Percentiles rank a stretch among this genome's conserved stretches.
Conservation (phyloP, 2,888 invertebrate genomes). For the Nymphalis c-album region DNA sequence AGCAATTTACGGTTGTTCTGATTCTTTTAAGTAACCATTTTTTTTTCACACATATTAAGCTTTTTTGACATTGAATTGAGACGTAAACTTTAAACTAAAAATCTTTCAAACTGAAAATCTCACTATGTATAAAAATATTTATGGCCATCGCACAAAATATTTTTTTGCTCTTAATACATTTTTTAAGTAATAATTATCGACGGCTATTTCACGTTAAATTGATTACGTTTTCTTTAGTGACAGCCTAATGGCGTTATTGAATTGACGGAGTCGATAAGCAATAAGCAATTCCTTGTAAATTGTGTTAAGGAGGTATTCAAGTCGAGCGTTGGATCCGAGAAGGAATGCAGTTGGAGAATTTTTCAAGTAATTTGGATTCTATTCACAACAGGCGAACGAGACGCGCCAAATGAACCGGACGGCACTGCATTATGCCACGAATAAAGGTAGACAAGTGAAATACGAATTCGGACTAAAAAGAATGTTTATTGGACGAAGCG, state of each 20-base stretch:
- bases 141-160: neutral
- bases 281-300: constrained; percentile 49
- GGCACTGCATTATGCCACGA: constrained; percentile 49
- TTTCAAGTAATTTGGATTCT: constrained; percentile 76
- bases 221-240: neutral
- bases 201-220: neutral
- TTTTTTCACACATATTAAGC: neutral
- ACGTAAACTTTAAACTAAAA: neutral
- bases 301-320: constrained; percentile 52
- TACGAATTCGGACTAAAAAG: constrained; percentile 21
- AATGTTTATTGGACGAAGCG: constrained; percentile 10
- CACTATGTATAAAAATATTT: no score
- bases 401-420: constrained; percentile 68
- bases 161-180: neutral
- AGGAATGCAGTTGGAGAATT: constrained; percentile 61
- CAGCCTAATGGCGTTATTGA: constrained; percentile 4
- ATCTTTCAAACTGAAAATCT: no score
- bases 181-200: neutral
- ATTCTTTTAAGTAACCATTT: constrained; percentile 1
- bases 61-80: neutral
- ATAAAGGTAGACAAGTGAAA: constrained; percentile 34
- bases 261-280: constrained; percentile 35
- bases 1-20: constrained; percentile 12
- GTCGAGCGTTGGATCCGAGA: constrained; percentile 46
- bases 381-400: constrained; percentile 66